These are phyloP conservation scores for Prionailurus bengalensis DNA, from an alignment of 2,113 vertebrate species.

Conservation along the genomic window DNA sequence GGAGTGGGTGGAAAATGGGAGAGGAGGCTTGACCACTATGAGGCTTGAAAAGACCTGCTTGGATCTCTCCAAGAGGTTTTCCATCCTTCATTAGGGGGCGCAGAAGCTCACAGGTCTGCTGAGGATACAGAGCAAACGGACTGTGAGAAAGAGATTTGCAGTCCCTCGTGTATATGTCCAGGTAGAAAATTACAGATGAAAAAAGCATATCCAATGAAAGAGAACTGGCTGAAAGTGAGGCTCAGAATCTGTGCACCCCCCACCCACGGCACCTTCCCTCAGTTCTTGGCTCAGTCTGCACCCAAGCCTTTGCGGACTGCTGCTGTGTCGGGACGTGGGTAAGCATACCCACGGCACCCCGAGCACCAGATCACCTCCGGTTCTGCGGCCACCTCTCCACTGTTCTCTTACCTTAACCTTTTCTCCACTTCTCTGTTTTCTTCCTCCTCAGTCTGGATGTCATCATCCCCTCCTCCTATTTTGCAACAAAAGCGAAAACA, in stretches of 20 bases:
- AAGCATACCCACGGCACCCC: not conserved
- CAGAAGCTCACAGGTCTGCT: too few species aligned
- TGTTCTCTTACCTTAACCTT: not conserved
- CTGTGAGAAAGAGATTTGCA: not conserved
- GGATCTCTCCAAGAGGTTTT: not conserved
- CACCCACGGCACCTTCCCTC: not conserved
- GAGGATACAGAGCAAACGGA: fast-evolving
- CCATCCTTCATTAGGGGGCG: not conserved
- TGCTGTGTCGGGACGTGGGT: fast-evolving
- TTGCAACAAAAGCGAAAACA: not conserved
- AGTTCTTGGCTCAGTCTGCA: not conserved
- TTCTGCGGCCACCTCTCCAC: fast-evolving
- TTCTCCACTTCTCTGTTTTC: not conserved
- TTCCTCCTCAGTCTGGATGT: not conserved
- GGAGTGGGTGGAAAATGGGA: not conserved
- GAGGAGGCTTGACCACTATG: not conserved
- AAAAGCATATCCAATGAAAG: not conserved
- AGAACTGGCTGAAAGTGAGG: not conserved
- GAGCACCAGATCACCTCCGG: fast-evolving
- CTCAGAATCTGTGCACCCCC: not conserved
- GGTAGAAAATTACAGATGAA: not conserved
- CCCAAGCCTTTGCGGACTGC: not conserved
- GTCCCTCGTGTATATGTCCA: too few species aligned
- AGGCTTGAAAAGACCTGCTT: not conserved
- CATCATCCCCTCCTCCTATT: not conserved